Percentiles rank a stretch among this genome's conserved stretches.
Conservation (phyloP, 2,113 vertebrate species). For the Cricetomys ansorgei region DNA sequence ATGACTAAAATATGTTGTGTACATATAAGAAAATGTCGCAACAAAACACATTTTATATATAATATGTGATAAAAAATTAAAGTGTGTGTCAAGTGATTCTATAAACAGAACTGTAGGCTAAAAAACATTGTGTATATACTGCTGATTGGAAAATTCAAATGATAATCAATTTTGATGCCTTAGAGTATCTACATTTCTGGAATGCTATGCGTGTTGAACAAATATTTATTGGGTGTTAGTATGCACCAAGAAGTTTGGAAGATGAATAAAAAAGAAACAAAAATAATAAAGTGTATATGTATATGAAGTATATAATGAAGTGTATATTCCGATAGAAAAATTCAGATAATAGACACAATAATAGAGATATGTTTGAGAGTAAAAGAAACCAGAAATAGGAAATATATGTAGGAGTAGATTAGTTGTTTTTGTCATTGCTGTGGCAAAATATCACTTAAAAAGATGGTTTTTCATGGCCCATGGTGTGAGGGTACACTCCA, state of each 20-base stretch:
- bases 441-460: neutral
- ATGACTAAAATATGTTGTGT: neutral
- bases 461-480: neutral
- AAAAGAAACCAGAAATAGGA: neutral
- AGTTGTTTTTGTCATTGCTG: neutral
- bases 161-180: neutral
- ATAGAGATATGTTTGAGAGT: neutral
- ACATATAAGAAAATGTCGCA: too few species aligned
- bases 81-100: neutral
- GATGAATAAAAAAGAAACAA: slow-evolving; percentile 3
- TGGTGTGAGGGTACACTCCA: neutral
- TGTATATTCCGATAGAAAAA: slow-evolving; percentile 4
- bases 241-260: neutral
- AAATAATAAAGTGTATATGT: neutral
- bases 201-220: neutral
- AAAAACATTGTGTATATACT: neutral
- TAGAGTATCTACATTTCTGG: neutral
- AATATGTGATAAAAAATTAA: neutral
- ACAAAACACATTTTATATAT: neutral
- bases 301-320: too few species aligned
- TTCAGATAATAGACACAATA: neutral
- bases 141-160: neutral
- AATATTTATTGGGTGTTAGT: neutral
- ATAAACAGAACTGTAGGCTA: slow-evolving; percentile 20
- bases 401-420: neutral